Conservation (phyloP, 2,113 vertebrate species). For the Daboia siamensis region DNA sequence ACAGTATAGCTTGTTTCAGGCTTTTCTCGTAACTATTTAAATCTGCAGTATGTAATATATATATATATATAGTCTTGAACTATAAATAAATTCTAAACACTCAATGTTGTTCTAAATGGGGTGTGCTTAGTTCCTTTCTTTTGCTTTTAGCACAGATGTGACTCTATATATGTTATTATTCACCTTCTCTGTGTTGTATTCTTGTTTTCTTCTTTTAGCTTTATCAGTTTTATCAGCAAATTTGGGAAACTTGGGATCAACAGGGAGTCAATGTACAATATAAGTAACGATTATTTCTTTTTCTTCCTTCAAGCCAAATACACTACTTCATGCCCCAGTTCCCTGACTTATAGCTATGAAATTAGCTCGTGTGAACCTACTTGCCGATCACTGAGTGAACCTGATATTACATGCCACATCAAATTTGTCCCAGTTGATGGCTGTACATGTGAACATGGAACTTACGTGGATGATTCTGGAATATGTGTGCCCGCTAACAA, state of each 20-base stretch:
- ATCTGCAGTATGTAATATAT: background rate
- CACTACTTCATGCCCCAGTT: constrained; percentile 62
- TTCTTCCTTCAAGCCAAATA: constrained; percentile 67
- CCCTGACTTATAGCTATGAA: constrained; percentile 65
- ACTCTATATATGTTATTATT: background rate
- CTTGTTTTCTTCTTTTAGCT: background rate
- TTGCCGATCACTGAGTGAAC: constrained; percentile 79
- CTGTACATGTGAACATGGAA: constrained; percentile 78
- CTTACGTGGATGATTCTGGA: constrained; percentile 76
- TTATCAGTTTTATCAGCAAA: background rate
- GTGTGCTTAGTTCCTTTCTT: background rate
- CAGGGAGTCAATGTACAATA: background rate
- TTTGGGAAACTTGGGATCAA: background rate
- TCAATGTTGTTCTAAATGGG: background rate
- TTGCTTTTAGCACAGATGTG: background rate
- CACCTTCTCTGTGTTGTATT: background rate
- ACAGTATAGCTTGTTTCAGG: background rate
- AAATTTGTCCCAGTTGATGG: constrained; percentile 81
- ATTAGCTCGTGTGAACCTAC: constrained; percentile 78
- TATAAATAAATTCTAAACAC: background rate
- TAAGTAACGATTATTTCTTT: constrained; percentile 15
- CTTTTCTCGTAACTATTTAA: background rate
- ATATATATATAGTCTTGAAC: background rate
- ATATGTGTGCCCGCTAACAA: constrained; percentile 73
- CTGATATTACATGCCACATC: constrained; percentile 74